Evolutionary conservation across 2,888 invertebrate genomes (phyloP).

Genomic region (Suillia variegata): DNA sequence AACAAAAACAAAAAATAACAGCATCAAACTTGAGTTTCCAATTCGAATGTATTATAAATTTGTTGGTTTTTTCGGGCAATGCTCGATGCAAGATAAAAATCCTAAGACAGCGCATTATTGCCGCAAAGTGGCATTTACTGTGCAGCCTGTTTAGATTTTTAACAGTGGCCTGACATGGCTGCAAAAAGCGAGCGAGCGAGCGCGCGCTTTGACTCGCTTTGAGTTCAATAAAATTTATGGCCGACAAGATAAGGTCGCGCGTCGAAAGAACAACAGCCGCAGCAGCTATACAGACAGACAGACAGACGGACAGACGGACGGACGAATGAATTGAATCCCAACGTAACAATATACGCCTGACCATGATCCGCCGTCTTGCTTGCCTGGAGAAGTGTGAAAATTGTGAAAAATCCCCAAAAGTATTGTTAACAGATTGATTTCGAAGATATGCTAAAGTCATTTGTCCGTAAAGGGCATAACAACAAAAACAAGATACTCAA

Average conservation of each 20-base stretch:
- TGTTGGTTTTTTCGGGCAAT: no score
- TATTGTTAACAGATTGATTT: slow-evolving; percentile 55
- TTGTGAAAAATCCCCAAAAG: slow-evolving; percentile 34
- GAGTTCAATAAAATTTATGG: slow-evolving; percentile 28
- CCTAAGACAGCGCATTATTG: no score
- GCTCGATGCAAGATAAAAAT: no score
- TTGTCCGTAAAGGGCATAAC: slow-evolving; percentile 21
- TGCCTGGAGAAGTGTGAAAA: slow-evolving; percentile 33
- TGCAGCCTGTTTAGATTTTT: neutral
- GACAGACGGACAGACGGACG: no score
- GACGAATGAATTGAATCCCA: no score
- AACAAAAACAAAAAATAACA: no score
- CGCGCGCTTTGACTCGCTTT: slow-evolving; percentile 6
- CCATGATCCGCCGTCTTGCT: no score
- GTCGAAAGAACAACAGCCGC: neutral
- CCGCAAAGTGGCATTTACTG: no score
- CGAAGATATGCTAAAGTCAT: slow-evolving; percentile 33
- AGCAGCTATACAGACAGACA: neutral
- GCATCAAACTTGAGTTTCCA: neutral
- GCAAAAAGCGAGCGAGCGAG: neutral
- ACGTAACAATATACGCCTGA: no score
- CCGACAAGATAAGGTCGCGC: slow-evolving; percentile 12
- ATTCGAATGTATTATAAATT: neutral
- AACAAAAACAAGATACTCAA: slow-evolving; percentile 13
- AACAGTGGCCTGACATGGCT: neutral